These are phyloP conservation scores for Trichonephila inaurata DNA, from an alignment of 1,140 invertebrate genomes.

Conservation along the genomic window DNA sequence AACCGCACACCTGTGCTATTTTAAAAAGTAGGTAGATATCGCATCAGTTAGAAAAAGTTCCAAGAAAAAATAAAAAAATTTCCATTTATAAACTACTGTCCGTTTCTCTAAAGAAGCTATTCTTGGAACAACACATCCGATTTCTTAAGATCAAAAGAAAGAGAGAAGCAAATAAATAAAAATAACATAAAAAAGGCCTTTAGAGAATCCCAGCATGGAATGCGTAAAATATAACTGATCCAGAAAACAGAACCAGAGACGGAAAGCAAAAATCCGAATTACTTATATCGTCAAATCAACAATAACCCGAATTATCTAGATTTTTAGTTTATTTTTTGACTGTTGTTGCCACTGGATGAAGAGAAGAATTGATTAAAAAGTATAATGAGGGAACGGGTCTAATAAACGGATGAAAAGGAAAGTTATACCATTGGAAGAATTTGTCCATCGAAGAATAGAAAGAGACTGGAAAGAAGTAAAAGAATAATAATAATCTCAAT, in stretches of 20 bases:
- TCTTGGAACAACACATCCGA: background rate
- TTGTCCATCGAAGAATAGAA: conserved; percentile 42
- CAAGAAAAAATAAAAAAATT: background rate
- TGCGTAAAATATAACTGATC: conserved; percentile 2
- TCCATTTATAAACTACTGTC: conserved; percentile 18
- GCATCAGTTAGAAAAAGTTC: background rate
- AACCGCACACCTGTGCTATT: background rate
- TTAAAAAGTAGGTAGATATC: background rate
- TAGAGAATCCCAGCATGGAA: background rate
- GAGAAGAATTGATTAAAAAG: conserved; percentile 73
- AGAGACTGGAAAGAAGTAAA: conserved; percentile 36
- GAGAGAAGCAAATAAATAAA: conserved; percentile 7
- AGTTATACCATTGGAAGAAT: conserved; percentile 28
- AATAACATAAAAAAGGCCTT: conserved; percentile 23
- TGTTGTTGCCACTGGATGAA: conserved; percentile 28
- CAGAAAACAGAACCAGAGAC: conserved; percentile 13
- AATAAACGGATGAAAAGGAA: conserved; percentile 56
- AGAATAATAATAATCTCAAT: conserved; percentile 67
- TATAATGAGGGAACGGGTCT: conserved; percentile 70
- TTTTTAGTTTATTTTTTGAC: conserved; percentile 64
- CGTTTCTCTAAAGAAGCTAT: background rate
- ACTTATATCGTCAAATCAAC: conserved; percentile 75
- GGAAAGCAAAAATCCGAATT: conserved; percentile 54
- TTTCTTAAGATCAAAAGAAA: background rate
- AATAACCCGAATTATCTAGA: conserved; percentile 71